Percentiles rank a stretch among this genome's conserved stretches.
phyloP scores from a whole-genome alignment of 2,888 invertebrate genomes.

The Lasioglossum calceatum region DNA sequence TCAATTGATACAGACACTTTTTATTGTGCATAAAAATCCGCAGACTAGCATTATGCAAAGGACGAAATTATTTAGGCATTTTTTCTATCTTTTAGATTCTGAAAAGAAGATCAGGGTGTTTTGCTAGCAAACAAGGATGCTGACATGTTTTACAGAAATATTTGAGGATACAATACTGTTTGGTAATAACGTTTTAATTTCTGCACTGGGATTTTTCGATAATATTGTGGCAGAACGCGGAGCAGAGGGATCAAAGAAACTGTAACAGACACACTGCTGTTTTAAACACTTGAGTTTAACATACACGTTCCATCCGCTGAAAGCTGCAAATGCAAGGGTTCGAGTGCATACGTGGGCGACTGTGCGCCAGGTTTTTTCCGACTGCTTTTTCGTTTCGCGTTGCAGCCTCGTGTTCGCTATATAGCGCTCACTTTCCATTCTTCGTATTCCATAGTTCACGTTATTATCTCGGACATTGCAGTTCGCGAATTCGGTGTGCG shows the following conservation, averaged over 20 bases:
- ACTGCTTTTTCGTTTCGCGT: conserved; percentile 11
- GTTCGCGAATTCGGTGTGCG: conserved; percentile 6
- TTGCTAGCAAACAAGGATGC: neutral
- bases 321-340: conserved; percentile 7
- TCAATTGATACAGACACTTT: neutral
- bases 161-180: neutral
- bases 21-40: no score
- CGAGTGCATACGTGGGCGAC: conserved; percentile 6
- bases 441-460: neutral
- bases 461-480: conserved; percentile 5
- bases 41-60: neutral
- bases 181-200: neutral
- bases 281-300: neutral
- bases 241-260: neutral
- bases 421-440: neutral
- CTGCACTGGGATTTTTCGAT: neutral
- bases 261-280: neutral
- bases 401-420: neutral
- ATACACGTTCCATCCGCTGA: neutral
- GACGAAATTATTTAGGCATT: neutral
- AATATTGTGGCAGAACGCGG: neutral
- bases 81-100: neutral
- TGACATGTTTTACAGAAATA: neutral
- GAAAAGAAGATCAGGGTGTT: neutral
- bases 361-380: neutral